Base-by-base conservation (phyloP, 1,140 invertebrate species). In the Marisa cornuarietis region DNA sequence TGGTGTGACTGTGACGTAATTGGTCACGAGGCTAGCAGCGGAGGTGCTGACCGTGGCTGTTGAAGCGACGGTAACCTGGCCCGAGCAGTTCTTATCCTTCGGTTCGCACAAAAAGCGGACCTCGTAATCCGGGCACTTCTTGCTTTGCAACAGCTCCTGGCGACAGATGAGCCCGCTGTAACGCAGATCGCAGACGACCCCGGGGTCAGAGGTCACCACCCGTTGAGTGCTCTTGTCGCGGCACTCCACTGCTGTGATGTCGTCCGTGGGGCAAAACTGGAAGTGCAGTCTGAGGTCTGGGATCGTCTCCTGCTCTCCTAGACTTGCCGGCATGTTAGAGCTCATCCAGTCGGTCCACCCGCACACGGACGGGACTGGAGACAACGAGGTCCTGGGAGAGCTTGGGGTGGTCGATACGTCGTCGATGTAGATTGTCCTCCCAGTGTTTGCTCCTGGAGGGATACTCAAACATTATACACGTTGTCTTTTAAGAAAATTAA, bases 161-260 rank as follows among this genome's bases (percentile, higher is more conserved):
- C 91, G 86, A 86, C 96, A 97, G 13, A 94, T 88, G 0, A 96
- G 91, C 1, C 95, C 95, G 65, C 92, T 92, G 72, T 84, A 83
- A 83, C 94, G 92, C 49, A 96, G 85, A 84, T 93, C 94, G 87
- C 96, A 97, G 71, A 94, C 54, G 11, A 58, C 54, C 11, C 54
- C 54, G 11, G 54, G 11, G 16, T 58, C 54, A 14, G 11, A 11
- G 16, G 54, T 18, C 54, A 58, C 54, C 11, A 18, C 11, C 11
- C 11, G 11, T 1, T 18, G 11, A 2, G 42, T 22, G 22, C 16
- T 49, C 7, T 54, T 77, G 8, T 79, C 79, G 16, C 87, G 76
- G 75, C 89, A 90, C 72, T 90, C 84, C 31, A 90, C 81, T n/a
- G 83, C 85, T 24, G 87, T 87, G 18, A 90, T 88, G 71, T 89